These are phyloP conservation scores for Drepanosiphum platanoidis DNA, from an alignment of 2,888 invertebrate genomes.

Conservation along the genomic window DNA sequence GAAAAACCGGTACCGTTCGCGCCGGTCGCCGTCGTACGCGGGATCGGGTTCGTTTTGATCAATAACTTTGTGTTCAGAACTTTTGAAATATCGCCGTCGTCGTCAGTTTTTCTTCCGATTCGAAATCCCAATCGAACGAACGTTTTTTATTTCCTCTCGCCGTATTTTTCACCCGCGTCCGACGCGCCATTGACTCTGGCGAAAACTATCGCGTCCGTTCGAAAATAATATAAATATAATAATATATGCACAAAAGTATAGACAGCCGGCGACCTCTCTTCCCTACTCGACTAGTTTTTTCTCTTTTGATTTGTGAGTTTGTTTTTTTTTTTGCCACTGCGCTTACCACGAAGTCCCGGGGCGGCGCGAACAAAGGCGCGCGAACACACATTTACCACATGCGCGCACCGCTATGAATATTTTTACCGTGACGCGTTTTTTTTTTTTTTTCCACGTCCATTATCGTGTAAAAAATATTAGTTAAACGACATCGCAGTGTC, in stretches of 20 bases:
- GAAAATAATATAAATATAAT: constrained; percentile 43
- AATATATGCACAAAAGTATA: no score
- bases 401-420: not conserved
- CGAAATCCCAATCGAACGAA: not conserved
- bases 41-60: no score
- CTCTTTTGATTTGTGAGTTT: constrained; percentile 30
- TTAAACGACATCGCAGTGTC: not conserved
- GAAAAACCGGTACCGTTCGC: no score
- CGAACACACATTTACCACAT: not conserved
- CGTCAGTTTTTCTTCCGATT: not conserved
- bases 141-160: not conserved
- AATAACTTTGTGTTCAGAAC: no score
- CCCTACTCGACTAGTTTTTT: constrained; percentile 16
- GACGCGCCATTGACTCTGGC: constrained; percentile 26
- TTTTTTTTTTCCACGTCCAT: no score
- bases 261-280: not conserved
- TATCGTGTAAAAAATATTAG: not conserved
- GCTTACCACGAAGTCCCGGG: constrained; percentile 7
- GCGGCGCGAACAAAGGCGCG: not conserved
- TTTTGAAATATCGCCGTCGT: not conserved
- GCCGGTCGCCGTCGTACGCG: no score
- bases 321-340: constrained; percentile 34
- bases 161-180: not conserved
- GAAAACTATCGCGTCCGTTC: constrained; percentile 41
- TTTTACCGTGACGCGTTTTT: no score